Evolutionary conservation across 2,113 vertebrate genomes (phyloP).

Genomic region (Nothoprocta perdicaria): DNA sequence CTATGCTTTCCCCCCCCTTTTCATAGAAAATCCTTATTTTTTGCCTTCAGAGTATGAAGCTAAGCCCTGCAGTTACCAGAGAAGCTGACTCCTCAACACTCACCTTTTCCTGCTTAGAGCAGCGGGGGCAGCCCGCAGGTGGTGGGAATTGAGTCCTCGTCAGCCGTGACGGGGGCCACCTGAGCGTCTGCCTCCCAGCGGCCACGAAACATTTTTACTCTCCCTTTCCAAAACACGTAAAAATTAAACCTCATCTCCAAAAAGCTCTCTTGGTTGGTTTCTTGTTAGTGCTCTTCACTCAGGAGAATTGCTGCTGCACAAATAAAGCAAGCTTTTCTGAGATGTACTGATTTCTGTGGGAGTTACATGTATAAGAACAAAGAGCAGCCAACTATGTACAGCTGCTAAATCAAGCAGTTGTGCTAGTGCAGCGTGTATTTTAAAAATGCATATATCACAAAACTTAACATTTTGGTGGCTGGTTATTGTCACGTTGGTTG

Average conservation of each 20-base stretch:
- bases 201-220: not conserved
- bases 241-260: not conserved
- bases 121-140: not conserved
- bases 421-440: not conserved
- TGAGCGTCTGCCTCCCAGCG: not conserved
- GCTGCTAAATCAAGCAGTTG: not conserved
- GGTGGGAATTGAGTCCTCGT: not conserved
- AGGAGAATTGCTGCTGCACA: not conserved
- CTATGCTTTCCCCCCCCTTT: too few relatives aligned
- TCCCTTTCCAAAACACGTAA: not conserved
- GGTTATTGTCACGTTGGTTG: not conserved
- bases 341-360: not conserved
- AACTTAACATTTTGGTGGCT: not conserved
- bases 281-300: not conserved
- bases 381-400: not conserved
- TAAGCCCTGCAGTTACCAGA: not conserved
- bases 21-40: not conserved
- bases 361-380: not conserved
- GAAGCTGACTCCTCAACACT: not conserved
- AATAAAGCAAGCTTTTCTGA: not conserved
- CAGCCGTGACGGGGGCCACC: not conserved
- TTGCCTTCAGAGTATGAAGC: not conserved
- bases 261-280: not conserved
- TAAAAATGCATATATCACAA: not conserved
- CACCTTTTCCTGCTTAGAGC: not conserved